Percentiles rank a stretch among this genome's conserved stretches.
Evolutionary conservation across 2,113 vertebrate genomes (phyloP).

Genomic region (Mastomys natalensis): DNA sequence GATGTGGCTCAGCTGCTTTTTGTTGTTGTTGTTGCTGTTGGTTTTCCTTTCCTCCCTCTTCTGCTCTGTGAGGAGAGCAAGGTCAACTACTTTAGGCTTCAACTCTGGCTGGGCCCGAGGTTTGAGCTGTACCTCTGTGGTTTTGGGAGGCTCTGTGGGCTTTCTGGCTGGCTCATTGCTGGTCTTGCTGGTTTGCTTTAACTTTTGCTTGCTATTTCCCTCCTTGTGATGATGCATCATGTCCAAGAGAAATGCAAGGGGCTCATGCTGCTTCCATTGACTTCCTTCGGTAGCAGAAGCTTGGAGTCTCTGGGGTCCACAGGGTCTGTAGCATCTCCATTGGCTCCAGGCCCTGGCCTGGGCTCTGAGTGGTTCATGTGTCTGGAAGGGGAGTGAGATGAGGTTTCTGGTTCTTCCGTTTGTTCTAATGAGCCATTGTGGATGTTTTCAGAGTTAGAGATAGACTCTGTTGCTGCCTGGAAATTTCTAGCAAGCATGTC

Average conservation of each 20-base stretch:
- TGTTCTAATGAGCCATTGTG: slow-evolving; percentile 92
- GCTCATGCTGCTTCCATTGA: slow-evolving; percentile 87
- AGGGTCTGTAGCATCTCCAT: slow-evolving; percentile 71
- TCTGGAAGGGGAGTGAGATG: slow-evolving; percentile 85
- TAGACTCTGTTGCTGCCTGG: slow-evolving; percentile 89
- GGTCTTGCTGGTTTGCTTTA: slow-evolving; percentile 85
- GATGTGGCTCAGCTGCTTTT: slow-evolving; percentile 89
- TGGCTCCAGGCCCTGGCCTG: slow-evolving; percentile 51
- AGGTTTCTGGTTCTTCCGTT: slow-evolving; percentile 87
- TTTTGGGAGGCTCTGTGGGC: slow-evolving; percentile 80
- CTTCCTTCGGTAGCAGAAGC: slow-evolving; percentile 85
- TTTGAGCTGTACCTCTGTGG: slow-evolving; percentile 83
- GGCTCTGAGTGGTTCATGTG: slow-evolving; percentile 81
- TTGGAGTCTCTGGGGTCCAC: slow-evolving; percentile 83
- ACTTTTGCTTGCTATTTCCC: slow-evolving; percentile 88
- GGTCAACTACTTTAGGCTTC: slow-evolving; percentile 88
- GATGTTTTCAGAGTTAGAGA: slow-evolving; percentile 88
- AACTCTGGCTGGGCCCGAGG: slow-evolving; percentile 86
- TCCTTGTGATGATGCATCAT: slow-evolving; percentile 87
- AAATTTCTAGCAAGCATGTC: slow-evolving; percentile 86
- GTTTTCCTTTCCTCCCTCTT: slow-evolving; percentile 90
- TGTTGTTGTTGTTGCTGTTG: slow-evolving; percentile 86
- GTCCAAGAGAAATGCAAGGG: slow-evolving; percentile 87
- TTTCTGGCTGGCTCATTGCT: slow-evolving; percentile 86
- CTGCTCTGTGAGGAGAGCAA: slow-evolving; percentile 81